A percentile compares a stretch with the other conserved stretches of the same genome.
These are phyloP conservation scores for Clarias pachynema DNA, from an alignment of 2,797 vertebrate genomes.

Conservation along the genomic window DNA sequence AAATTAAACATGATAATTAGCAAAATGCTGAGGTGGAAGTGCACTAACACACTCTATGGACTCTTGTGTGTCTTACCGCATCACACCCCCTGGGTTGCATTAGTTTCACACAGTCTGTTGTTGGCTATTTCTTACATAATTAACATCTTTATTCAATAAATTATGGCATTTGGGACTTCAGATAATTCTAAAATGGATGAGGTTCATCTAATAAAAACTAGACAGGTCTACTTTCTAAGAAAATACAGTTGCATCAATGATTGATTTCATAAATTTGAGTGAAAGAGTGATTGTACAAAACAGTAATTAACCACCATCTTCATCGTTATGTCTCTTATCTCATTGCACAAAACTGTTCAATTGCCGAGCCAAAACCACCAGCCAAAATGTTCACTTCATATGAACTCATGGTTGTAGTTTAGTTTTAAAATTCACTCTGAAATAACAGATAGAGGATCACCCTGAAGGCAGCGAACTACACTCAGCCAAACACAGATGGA, in stretches of 20 bases:
- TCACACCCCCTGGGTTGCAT: neutral
- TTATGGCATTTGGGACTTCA: neutral
- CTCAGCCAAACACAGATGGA: constrained; percentile 22
- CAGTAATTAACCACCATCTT: neutral
- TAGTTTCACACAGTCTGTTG: neutral
- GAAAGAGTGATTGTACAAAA: neutral
- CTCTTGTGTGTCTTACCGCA: neutral
- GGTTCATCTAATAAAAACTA: neutral
- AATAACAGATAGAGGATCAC: constrained; percentile 26
- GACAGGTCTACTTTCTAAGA: neutral
- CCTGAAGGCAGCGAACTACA: constrained; percentile 18
- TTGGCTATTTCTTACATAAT: neutral
- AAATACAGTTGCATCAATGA: neutral
- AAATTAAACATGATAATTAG: neutral
- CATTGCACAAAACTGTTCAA: neutral
- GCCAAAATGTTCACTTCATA: constrained; percentile 27
- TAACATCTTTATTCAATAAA: neutral
- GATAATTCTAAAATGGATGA: neutral
- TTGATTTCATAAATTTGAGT: neutral
- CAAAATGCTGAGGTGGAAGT: neutral
- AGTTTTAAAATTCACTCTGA: constrained; percentile 35
- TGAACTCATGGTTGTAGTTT: constrained; percentile 35
- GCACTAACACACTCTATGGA: neutral
- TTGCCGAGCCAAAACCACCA: constrained; percentile 5
- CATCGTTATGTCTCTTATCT: no score